Conservation (phyloP, 2,113 vertebrate species). For the Micromys minutus region DNA sequence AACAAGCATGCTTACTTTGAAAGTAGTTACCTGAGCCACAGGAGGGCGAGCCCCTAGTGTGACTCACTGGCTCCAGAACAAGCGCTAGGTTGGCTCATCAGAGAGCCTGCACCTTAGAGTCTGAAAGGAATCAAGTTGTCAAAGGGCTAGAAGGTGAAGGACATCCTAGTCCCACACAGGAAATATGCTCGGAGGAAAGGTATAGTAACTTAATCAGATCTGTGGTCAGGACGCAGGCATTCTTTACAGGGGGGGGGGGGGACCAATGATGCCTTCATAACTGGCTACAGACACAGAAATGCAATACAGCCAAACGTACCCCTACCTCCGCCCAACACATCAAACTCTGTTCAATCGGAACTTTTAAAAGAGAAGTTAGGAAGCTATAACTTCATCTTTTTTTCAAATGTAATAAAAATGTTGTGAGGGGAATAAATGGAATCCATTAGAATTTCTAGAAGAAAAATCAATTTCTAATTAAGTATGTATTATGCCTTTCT, state of each 20-base stretch:
- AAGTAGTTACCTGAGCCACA: not conserved
- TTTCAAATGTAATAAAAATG: slow-evolving; percentile 54
- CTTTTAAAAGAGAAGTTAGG: slow-evolving; percentile 46
- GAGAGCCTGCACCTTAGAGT: not conserved
- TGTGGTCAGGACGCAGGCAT: slow-evolving; percentile 49
- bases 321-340: not conserved
- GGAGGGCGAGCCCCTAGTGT: not conserved
- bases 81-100: not conserved
- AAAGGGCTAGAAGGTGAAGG: not conserved
- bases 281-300: not conserved
- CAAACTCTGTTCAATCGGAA: slow-evolving; percentile 55
- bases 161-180: slow-evolving; percentile 19
- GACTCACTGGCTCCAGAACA: not conserved
- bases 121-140: slow-evolving; percentile 13
- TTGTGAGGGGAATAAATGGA: not conserved
- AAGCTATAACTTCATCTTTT: slow-evolving; percentile 19
- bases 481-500: not conserved
- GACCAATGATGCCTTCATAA: not conserved
- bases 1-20: slow-evolving; percentile 42
- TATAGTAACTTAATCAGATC: slow-evolving; percentile 35
- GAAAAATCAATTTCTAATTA: slow-evolving; percentile 36
- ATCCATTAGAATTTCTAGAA: slow-evolving; percentile 17
- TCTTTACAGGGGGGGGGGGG: slow-evolving; percentile 14
- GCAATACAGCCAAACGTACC: slow-evolving; percentile 26
- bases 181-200: slow-evolving; percentile 53